Conservation (phyloP, 2,888 invertebrate genomes). For the Scaptomyza reducta region DNA sequence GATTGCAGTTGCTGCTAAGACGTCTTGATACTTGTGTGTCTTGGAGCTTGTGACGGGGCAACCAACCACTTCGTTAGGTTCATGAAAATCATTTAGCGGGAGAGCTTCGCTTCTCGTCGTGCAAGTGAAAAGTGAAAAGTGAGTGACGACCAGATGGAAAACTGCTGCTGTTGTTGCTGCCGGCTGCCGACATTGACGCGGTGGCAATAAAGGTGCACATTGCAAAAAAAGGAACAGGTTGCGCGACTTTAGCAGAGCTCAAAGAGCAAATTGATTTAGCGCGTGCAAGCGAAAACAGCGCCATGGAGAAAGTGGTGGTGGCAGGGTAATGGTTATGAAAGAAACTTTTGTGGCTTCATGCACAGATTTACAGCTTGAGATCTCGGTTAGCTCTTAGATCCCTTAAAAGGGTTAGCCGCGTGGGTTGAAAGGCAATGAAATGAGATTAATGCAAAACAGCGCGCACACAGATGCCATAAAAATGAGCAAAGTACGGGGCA, state of each 20-base stretch:
- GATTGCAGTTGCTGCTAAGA: slow-evolving; percentile 58
- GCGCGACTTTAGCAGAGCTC: slow-evolving; percentile 45
- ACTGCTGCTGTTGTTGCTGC: neutral
- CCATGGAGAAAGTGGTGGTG: slow-evolving; percentile 17
- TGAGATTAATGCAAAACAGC: slow-evolving; percentile 77
- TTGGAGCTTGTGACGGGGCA: slow-evolving; percentile 8
- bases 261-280: slow-evolving; percentile 80
- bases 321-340: neutral
- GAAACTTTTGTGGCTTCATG: slow-evolving; percentile 17
- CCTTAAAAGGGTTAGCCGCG: slow-evolving; percentile 22
- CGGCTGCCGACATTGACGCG: slow-evolving; percentile 39
- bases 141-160: slow-evolving; percentile 23
- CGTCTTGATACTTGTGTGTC: slow-evolving; percentile 37
- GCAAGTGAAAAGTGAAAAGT: slow-evolving; percentile 46
- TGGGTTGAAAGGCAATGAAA: slow-evolving; percentile 64
- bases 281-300: slow-evolving; percentile 75
- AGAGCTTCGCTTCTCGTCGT: slow-evolving; percentile 55
- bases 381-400: slow-evolving; percentile 2
- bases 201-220: slow-evolving; percentile 60
- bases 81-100: slow-evolving; percentile 75
- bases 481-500: slow-evolving; percentile 38
- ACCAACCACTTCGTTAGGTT: slow-evolving; percentile 76
- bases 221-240: slow-evolving; percentile 18
- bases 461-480: slow-evolving; percentile 54
- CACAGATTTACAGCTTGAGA: slow-evolving; percentile 53